These are phyloP conservation scores for Caenorhabditis afra DNA, from an alignment of 2,888 invertebrate genomes.

Conservation along the genomic window DNA sequence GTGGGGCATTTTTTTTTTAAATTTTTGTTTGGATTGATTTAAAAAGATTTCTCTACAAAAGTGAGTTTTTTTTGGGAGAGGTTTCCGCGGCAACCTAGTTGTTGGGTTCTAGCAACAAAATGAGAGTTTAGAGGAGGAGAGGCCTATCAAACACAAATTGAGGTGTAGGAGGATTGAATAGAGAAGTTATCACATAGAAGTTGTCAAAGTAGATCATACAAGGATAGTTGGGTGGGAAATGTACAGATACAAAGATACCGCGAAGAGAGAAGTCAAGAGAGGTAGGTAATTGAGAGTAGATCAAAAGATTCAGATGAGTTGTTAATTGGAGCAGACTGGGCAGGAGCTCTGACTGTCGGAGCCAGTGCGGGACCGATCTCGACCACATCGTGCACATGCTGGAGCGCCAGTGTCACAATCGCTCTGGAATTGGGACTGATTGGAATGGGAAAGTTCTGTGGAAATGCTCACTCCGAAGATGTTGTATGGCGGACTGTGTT, in stretches of 20 bases:
- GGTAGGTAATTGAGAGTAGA: background rate
- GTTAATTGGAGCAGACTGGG: conserved; percentile 59
- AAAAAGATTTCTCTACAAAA: conserved; percentile 22
- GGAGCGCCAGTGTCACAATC: conserved; percentile 62
- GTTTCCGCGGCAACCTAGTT: conserved; percentile 53
- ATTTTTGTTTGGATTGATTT: conserved; percentile 27
- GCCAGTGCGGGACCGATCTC: conserved; percentile 64
- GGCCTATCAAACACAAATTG: conserved; percentile 45
- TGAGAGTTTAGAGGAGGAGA: background rate
- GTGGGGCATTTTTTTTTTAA: conserved; percentile 11
- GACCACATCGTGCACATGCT: conserved; percentile 70
- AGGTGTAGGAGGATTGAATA: conserved; percentile 18
- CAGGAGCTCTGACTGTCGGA: conserved; percentile 58
- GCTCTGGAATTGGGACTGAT: too few species aligned
- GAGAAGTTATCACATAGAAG: conserved; percentile 43
- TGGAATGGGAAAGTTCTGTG: background rate
- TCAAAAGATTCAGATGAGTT: background rate
- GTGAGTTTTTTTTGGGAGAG: background rate
- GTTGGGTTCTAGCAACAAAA: conserved; percentile 44
- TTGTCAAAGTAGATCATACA: background rate
- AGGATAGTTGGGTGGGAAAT: background rate
- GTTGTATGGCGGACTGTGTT: conserved; percentile 63
- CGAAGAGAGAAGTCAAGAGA: background rate
- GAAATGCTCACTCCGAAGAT: conserved; percentile 60
- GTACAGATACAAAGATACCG: background rate